Evolutionary conservation across 2,797 vertebrate species (phyloP).

Genomic region (Poeciliopsis presidionis): DNA sequence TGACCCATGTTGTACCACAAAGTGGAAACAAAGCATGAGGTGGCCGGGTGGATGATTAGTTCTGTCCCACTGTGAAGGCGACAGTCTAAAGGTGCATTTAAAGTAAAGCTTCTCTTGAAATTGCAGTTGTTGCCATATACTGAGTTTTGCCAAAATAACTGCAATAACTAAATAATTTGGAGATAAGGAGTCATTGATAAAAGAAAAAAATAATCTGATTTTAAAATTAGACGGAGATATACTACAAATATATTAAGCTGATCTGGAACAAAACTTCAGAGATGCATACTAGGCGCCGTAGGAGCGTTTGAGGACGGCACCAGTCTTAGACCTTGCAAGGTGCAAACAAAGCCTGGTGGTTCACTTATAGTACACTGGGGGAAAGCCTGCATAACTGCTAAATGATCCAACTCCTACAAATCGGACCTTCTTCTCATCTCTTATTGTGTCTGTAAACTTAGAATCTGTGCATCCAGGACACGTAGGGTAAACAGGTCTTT

Average conservation of each 20-base stretch:
- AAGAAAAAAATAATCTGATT: background rate
- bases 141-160: background rate
- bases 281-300: too few species aligned
- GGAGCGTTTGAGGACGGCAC: too few species aligned
- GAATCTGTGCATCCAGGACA: background rate
- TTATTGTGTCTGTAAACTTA: background rate
- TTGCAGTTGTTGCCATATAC: too few species aligned
- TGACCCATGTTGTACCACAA: background rate
- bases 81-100: slow-evolving; percentile 4
- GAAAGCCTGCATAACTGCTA: background rate
- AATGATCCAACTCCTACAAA: background rate
- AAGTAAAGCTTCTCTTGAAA: background rate
- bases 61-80: background rate
- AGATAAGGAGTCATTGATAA: background rate
- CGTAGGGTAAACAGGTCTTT: background rate
- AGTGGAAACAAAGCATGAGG: background rate
- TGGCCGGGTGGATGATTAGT: background rate
- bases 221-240: too few species aligned
- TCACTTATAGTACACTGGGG: too few species aligned
- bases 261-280: too few species aligned
- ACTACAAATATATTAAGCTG: too few species aligned
- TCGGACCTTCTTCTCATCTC: background rate
- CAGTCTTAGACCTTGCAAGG: too few species aligned
- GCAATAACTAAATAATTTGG: background rate
- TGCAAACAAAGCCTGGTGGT: too few species aligned